Conservation (phyloP, 2,888 invertebrate species). For the Volucella bombylans region DNA sequence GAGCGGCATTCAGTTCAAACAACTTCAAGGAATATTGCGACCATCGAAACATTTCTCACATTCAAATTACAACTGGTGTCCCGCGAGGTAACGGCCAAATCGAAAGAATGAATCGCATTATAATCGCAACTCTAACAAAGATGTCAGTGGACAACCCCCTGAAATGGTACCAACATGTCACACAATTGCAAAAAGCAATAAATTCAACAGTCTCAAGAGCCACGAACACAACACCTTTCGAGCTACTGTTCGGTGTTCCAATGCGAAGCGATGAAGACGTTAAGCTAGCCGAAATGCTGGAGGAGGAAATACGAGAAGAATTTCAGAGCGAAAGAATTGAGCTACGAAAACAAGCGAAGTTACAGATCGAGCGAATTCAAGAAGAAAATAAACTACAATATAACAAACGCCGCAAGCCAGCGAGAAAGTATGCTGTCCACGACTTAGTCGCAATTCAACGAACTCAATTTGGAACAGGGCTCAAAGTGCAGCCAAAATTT, state of each 20-base stretch:
- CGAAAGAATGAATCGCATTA: no score
- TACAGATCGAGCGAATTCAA: conserved; percentile 25
- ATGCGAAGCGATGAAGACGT: conserved; percentile 34
- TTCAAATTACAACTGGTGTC: conserved; percentile 76
- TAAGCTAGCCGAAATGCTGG: conserved; percentile 45
- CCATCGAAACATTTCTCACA: conserved; percentile 77
- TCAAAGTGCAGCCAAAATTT: conserved; percentile 39
- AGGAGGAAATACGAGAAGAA: conserved; percentile 17
- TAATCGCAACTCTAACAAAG: no score
- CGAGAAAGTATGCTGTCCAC: conserved; percentile 12
- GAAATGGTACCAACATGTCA: no score
- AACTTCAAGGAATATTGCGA: conserved; percentile 78
- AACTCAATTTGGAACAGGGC: conserved; percentile 28
- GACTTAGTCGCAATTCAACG: conserved; percentile 17
- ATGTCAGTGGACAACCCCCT: no score
- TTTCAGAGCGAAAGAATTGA: conserved; percentile 50
- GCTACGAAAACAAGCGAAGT: no score
- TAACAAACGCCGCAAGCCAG: conserved; percentile 29
- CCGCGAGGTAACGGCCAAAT: conserved; percentile 80
- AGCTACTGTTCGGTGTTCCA: conserved; percentile 78
- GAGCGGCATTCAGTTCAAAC: conserved; percentile 78
- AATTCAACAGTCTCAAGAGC: no score
- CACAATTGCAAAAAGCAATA: no score
- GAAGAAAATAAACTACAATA: conserved; percentile 23
- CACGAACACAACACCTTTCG: no score